Percentiles rank a stretch among this genome's conserved stretches.
These are phyloP conservation scores for Folsomia manolachei DNA, from an alignment of 2,888 invertebrate species.

Conservation along the genomic window DNA sequence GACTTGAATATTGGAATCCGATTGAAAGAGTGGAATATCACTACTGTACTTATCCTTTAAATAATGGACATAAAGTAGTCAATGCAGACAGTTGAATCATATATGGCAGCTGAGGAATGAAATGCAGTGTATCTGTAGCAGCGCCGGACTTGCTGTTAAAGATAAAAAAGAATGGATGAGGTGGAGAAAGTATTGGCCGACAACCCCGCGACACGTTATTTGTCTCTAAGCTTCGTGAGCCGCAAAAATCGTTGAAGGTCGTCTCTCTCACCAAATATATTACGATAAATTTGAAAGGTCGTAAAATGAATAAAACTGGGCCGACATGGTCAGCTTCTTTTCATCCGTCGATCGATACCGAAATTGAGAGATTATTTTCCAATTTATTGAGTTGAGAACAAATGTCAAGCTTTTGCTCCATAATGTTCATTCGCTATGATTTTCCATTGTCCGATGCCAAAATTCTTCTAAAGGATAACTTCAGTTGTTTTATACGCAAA, in stretches of 20 bases:
- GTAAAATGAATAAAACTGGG: neutral
- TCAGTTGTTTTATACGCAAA: too few species aligned
- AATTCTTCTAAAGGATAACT: too few species aligned
- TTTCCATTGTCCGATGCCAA: too few species aligned
- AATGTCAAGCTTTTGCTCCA: too few species aligned
- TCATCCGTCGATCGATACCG: neutral
- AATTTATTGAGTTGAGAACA: neutral
- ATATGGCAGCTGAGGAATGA: neutral
- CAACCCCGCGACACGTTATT: neutral
- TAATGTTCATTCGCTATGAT: too few species aligned
- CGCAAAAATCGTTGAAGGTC: neutral
- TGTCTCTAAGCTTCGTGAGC: neutral
- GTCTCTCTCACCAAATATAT: neutral
- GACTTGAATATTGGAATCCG: neutral
- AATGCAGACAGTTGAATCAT: neutral
- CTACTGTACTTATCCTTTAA: neutral
- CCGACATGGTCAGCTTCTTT: neutral
- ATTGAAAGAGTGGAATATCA: neutral
- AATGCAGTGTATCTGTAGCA: too few species aligned
- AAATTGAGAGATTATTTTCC: neutral
- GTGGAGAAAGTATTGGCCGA: neutral
- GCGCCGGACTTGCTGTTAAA: neutral
- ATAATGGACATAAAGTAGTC: neutral
- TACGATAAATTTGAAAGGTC: constrained; percentile 3
- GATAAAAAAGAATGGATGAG: neutral